These are phyloP conservation scores for Chondrilla cf. caribensis DNA, from an alignment of 37 sponge, comb jelly and placozoan genomes.

Conservation along the genomic window DNA sequence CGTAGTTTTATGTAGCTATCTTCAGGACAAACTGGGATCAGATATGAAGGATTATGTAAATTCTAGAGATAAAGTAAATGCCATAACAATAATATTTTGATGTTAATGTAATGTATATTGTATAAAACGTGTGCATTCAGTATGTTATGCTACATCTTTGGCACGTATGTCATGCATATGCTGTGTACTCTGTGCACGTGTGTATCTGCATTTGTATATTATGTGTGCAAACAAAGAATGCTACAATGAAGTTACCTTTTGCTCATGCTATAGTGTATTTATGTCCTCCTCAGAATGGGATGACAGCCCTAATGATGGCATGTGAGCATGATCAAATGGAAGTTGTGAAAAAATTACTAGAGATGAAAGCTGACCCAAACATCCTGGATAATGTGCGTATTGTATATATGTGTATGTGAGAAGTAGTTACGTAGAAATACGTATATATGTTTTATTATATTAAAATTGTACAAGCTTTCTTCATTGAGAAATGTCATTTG, in stretches of 20 bases:
- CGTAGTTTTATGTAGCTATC: not conserved
- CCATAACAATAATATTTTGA: not conserved
- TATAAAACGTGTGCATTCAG: no score
- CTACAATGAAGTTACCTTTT: no score
- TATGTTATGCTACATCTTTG: no score
- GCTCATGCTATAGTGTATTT: no score
- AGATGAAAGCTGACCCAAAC: not conserved
- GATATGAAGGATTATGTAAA: not conserved
- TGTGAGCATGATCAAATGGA: not conserved
- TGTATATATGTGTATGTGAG: not conserved
- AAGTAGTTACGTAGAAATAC: not conserved
- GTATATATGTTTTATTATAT: no score
- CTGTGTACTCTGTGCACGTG: no score
- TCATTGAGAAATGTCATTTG: no score
- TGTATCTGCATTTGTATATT: no score
- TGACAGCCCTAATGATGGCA: constrained; percentile 1
- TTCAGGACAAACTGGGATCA: not conserved
- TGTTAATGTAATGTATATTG: not conserved
- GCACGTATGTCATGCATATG: no score
- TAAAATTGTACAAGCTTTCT: no score
- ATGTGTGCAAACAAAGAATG: no score
- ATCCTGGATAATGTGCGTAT: not conserved
- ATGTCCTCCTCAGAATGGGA: not conserved
- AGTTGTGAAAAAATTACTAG: not conserved
- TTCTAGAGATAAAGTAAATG: not conserved